Evolutionary conservation across 2,888 invertebrate species (phyloP).

Genomic region (Synanthedon myopaeformis): DNA sequence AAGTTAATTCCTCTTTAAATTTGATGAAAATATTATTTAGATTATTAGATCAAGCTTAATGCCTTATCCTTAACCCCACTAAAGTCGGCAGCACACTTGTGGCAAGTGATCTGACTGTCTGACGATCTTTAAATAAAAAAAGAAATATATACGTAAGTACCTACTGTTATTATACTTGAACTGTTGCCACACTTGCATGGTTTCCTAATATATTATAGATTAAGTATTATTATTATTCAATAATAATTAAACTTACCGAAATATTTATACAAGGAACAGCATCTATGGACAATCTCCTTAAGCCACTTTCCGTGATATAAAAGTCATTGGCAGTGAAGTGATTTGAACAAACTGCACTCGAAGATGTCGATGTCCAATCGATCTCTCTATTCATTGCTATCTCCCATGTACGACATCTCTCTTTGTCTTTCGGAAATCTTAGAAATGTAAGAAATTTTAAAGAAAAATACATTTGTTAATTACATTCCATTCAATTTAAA

Average conservation of each 20-base stretch:
- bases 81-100: too few relatives aligned
- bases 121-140: too few relatives aligned
- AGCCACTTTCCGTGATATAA: constrained; percentile 45
- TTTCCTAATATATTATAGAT: neutral
- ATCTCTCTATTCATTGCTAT: constrained; percentile 40
- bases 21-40: too few relatives aligned
- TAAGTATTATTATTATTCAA: neutral
- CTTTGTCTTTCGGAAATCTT: constrained; percentile 44
- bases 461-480: too few relatives aligned
- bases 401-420: constrained; percentile 43
- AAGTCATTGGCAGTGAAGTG: constrained; percentile 44
- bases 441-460: constrained; percentile 2
- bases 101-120: too few relatives aligned
- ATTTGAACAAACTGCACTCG: constrained; percentile 50
- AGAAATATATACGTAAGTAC: too few relatives aligned
- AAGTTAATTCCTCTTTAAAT: too few relatives aligned
- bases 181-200: too few relatives aligned
- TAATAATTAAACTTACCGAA: constrained; percentile 29
- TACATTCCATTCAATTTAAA: too few relatives aligned
- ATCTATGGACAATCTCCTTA: constrained; percentile 32
- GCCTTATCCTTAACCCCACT: too few relatives aligned
- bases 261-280: constrained; percentile 48
- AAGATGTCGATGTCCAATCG: constrained; percentile 37
- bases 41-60: too few relatives aligned
- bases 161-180: too few relatives aligned